Conservation (phyloP, 2,113 vertebrate genomes). For the Mastomys coucha region DNA sequence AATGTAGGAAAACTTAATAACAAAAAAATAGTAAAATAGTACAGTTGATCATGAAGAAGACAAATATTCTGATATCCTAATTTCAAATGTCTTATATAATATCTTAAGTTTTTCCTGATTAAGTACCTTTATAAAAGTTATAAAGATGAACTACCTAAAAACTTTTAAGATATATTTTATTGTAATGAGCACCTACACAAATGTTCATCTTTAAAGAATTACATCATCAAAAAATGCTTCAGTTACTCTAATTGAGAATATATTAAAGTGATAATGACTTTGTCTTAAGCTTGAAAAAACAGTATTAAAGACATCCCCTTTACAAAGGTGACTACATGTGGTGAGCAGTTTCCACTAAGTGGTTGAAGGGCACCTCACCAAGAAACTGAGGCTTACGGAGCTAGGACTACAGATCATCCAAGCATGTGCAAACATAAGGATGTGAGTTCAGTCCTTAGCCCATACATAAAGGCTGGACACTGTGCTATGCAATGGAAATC, state of each 20-base stretch:
- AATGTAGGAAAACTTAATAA: neutral
- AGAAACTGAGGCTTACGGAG: neutral
- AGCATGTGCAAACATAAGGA: neutral
- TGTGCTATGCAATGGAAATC: neutral
- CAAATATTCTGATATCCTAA: neutral
- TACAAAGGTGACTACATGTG: neutral
- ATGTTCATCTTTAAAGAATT: neutral
- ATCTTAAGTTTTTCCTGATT: neutral
- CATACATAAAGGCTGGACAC: neutral
- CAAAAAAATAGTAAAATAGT: neutral
- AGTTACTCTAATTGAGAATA: neutral
- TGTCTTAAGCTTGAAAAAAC: neutral
- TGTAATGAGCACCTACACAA: neutral
- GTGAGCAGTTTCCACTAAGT: neutral
- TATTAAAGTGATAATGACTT: neutral
- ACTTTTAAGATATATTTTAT: neutral
- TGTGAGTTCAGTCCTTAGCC: neutral
- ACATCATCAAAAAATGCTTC: slow-evolving; percentile 8
- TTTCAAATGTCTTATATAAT: neutral
- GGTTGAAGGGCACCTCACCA: neutral
- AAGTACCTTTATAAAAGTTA: neutral
- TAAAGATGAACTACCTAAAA: neutral
- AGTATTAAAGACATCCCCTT: neutral
- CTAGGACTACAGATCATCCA: neutral
- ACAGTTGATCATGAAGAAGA: neutral